Evolutionary conservation across 2,113 vertebrate species (phyloP).

Genomic region (Tachuris rubrigastra): DNA sequence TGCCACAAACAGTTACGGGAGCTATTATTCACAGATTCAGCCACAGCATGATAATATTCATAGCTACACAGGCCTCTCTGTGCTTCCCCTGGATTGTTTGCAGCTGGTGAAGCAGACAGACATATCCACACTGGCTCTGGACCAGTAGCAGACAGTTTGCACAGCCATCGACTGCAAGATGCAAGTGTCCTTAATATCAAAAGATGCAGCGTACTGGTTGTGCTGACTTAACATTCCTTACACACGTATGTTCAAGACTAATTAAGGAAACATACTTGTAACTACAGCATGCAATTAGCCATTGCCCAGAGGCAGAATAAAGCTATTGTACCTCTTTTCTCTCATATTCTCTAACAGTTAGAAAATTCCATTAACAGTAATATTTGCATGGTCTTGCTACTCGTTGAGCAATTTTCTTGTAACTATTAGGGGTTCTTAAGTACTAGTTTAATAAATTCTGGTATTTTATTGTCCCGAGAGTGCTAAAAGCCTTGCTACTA

Average conservation of each 20-base stretch:
- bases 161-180: fast-evolving
- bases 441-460: not conserved
- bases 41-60: fast-evolving
- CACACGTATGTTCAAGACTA: not conserved
- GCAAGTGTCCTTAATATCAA: not conserved
- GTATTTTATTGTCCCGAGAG: not conserved
- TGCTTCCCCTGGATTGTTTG: not conserved
- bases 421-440: not conserved
- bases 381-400: not conserved
- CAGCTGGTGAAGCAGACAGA: not conserved
- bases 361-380: not conserved
- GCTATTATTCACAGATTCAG: not conserved
- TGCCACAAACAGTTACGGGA: not conserved
- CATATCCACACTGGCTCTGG: fast-evolving
- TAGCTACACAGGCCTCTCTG: not conserved
- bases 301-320: not conserved
- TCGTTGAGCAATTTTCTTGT: not conserved
- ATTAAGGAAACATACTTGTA: not conserved
- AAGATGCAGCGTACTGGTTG: not conserved
- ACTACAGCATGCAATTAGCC: not conserved
- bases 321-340: not conserved
- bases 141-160: not conserved
- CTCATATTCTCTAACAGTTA: not conserved
- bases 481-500: not conserved
- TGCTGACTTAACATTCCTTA: not conserved